Evolutionary conservation across 2,888 invertebrate genomes (phyloP).

Genomic region (Eudemis profundana): DNA sequence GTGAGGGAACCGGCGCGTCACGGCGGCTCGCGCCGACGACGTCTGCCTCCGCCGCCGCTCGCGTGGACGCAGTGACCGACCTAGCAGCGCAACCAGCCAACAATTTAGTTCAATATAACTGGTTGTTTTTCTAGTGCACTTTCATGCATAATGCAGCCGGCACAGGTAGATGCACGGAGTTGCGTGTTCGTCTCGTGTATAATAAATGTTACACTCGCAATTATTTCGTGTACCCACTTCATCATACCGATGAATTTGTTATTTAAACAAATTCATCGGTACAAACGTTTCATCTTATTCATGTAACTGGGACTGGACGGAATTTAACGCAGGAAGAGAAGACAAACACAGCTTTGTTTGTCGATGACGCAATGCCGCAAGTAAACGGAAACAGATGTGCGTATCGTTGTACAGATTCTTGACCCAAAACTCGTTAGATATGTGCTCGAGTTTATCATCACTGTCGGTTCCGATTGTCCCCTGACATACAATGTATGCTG

Average conservation of each 20-base stretch:
- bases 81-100: constrained; percentile 35
- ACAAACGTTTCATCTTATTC: too few relatives aligned
- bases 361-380: constrained; percentile 30
- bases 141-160: constrained; percentile 50
- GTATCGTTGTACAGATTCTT: constrained; percentile 35
- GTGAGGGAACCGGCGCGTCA: constrained; percentile 15
- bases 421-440: constrained; percentile 36
- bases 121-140: constrained; percentile 58
- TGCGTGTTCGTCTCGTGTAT: constrained; percentile 19
- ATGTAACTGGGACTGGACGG: constrained; percentile 21
- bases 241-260: neutral
- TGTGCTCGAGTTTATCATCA: constrained; percentile 7
- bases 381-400: constrained; percentile 37
- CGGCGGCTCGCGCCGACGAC: neutral
- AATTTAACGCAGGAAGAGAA: constrained; percentile 30
- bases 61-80: constrained; percentile 44
- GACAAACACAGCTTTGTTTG: constrained; percentile 41
- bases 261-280: neutral
- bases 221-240: neutral
- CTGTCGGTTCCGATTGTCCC: neutral
- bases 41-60: constrained; percentile 12
- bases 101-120: constrained; percentile 56
- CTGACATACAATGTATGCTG: neutral
- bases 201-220: neutral
- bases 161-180: constrained; percentile 20